Evolutionary conservation across 2,113 vertebrate genomes (phyloP), one percentile per base, ranked within the genome.

Genomic region (Enhydra lutris): DNA sequence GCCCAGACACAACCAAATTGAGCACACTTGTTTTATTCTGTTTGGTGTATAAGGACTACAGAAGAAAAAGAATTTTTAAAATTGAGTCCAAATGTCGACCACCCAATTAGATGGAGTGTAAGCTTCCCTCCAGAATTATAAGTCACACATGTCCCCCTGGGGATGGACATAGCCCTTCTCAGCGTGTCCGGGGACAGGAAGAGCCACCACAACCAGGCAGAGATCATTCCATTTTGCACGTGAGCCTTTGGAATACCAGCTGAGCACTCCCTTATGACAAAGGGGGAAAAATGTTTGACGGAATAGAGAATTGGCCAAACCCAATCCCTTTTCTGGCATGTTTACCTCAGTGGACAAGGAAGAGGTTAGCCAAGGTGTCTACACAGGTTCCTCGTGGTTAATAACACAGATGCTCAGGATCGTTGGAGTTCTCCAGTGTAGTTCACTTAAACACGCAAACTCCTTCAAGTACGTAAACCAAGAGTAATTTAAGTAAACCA

Each of bases 301-400:
- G 94, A 94, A 71, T 1, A 47, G 63, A 95, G 80, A 84, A 82
- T 95, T 89, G 82, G 97, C 97, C 96, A 94, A 92, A 59, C n/a
- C n/a, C 39, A 79, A 5, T 61, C 80, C 42, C 36, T 92, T 94
- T 90, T 93, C 95, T 98, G 98, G 97, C 95, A 50, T 29, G 61
- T 50, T 69, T 18, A 81, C 15, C 42, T 97, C 57, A 2, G 34
- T 4, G 42, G 97, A 98, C 29, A 94, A 86, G 86, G 95, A 94
- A 84, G 83, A 94, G 73, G 95, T 97, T 96, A 96, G 97, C 97
- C 96, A 96, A 96, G 69, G 59, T 97, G 86, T 92, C 94, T 83
- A 29, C 52, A 42, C 55, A 55, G 71, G 90, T 74, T 96, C 65
- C 50, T 89, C 29, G 17, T 57, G 86, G 55, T 93, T 47, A 96